Evolutionary conservation across 2,888 invertebrate species (phyloP), one percentile per base, ranked within the genome.

Genomic region (Lasioglossum leucozonium): DNA sequence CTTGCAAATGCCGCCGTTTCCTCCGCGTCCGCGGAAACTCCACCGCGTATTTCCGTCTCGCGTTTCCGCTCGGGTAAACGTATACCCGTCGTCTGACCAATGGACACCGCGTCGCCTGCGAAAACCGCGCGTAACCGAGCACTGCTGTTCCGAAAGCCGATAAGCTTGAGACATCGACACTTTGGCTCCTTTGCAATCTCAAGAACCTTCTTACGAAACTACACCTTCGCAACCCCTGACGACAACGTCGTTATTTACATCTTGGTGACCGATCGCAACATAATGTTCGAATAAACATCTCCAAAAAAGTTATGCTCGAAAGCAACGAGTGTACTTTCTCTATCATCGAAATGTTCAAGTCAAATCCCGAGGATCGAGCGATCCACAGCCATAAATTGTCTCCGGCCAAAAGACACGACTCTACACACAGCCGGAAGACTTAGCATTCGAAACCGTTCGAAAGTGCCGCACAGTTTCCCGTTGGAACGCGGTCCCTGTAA

Each of bases 151-250:
- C 79, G 42, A 16, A 74, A 78, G 78, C 47, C 55, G 85, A 84
- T 84, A 83, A 83, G 83, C 75, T 84, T 83, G 83, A 83, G 77
- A 77, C 84, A 85, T 67, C 72, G 73, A 77, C 77, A 72, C 78
- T 37, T n/a, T 16, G 47, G 13, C 67, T 72, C 40, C 42, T 2
- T 22, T 10, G 10, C 3, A 10, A 10, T n/a, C 51, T 51, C 22
- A 1, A 0, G 10, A 22, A 3, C n/a, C 51, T n/a, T n/a, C n/a
- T 51, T 51, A n/a, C 51, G 51, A n/a, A 51, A 51, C 51, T 11
- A 42, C 13, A 42, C 42, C 42, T 22, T 22, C 10, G 22, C 10
- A 51, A 51, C 51, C 3, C 3, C 22, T n/a, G 22, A 22, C 10
- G 10, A n/a, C 51, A 10, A 10, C n/a, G 22, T 51, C 51, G 3